These are phyloP conservation scores for Toxostoma redivivum DNA, from an alignment of 2,113 vertebrate species.

Conservation along the genomic window DNA sequence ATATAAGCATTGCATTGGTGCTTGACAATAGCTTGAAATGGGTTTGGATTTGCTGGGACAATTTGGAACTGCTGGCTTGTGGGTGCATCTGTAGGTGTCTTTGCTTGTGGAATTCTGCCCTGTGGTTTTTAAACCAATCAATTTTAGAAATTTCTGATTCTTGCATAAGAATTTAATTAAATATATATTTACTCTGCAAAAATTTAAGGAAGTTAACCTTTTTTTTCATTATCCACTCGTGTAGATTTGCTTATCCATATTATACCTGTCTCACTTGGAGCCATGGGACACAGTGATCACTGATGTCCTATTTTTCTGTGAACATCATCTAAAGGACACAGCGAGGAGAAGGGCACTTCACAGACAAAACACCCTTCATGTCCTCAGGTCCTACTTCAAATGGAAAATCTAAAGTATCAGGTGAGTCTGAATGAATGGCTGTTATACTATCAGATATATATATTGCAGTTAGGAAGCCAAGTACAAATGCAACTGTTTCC, in stretches of 20 bases:
- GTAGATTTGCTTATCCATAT: not conserved
- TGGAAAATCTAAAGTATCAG: not conserved
- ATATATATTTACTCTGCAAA: not conserved
- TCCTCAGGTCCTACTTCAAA: not conserved
- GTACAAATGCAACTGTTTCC: constrained; percentile 26
- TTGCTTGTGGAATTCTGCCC: not conserved
- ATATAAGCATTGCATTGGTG: not conserved
- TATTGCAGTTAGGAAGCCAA: not conserved
- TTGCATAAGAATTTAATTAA: not conserved
- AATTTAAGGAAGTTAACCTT: not conserved
- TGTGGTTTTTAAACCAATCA: not conserved
- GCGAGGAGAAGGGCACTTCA: not conserved
- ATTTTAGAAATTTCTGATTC: not conserved
- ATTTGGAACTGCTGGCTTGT: not conserved
- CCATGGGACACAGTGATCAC: not conserved
- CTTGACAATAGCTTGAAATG: not conserved
- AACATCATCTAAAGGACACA: not conserved
- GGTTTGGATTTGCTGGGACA: not conserved
- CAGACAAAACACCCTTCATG: not conserved
- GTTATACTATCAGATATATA: not conserved
- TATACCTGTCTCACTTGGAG: not conserved
- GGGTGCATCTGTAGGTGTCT: not conserved
- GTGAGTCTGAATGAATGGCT: not conserved
- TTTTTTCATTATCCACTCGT: not conserved
- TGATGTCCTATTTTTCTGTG: not conserved